Conservation (phyloP, 2,888 invertebrate species). For the Drosophila affinis region DNA sequence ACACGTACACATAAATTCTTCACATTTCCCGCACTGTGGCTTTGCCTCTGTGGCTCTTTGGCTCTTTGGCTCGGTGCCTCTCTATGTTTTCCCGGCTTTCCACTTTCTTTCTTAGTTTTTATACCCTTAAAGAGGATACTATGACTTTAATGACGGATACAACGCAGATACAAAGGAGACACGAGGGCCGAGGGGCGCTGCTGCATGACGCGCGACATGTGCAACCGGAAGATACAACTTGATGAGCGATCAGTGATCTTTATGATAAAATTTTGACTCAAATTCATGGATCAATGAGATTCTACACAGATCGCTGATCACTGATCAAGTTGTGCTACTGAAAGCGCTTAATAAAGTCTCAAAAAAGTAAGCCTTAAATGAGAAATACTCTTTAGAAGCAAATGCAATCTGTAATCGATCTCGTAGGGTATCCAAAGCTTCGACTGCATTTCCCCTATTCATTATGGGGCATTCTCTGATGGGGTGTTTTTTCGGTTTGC, state of each 20-base stretch:
- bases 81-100: slow-evolving; percentile 21
- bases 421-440: background rate
- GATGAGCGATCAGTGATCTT: too few relatives aligned
- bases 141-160: too few relatives aligned
- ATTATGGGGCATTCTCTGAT: background rate
- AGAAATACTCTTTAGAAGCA: background rate
- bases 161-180: too few relatives aligned
- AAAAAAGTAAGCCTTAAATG: too few relatives aligned
- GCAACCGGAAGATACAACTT: too few relatives aligned
- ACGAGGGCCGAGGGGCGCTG: background rate
- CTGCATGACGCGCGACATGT: too few relatives aligned
- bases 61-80: slow-evolving; percentile 25
- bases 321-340: too few relatives aligned
- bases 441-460: background rate
- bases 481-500: background rate
- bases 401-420: background rate
- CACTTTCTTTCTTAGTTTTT: slow-evolving; percentile 18
- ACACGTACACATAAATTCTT: slow-evolving; percentile 65
- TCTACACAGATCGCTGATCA: too few relatives aligned
- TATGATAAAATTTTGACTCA: too few relatives aligned
- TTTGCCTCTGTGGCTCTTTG: slow-evolving; percentile 38
- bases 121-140: background rate
- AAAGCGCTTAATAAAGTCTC: too few relatives aligned
- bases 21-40: slow-evolving; percentile 48
- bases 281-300: too few relatives aligned